These are phyloP conservation scores for Nesoenas mayeri DNA, from an alignment of 2,113 vertebrate species.

Conservation along the genomic window DNA sequence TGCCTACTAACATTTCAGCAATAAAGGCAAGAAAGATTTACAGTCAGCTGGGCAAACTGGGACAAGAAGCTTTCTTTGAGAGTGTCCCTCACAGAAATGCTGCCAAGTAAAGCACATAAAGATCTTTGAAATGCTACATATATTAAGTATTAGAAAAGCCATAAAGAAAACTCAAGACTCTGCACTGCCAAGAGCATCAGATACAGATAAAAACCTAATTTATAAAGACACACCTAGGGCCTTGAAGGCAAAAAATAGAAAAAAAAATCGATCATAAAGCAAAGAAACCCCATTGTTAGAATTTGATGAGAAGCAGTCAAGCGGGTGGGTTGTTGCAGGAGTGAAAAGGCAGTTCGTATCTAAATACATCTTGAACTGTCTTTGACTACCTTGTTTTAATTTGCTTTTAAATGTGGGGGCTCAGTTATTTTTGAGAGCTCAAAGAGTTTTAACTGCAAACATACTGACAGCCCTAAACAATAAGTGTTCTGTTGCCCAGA, in stretches of 20 bases:
- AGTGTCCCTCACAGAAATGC: background rate
- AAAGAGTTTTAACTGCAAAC: background rate
- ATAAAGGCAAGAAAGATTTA: background rate
- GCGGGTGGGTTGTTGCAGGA: background rate
- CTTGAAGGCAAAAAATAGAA: background rate
- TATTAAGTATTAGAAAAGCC: constrained; percentile 7
- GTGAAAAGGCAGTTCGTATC: background rate
- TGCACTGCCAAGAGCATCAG: background rate
- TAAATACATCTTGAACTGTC: background rate
- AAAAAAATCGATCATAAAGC: constrained; percentile 5
- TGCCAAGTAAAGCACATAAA: constrained; percentile 19
- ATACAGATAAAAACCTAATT: constrained; percentile 3
- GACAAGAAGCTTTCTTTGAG: background rate
- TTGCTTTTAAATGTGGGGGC: background rate
- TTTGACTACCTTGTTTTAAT: background rate
- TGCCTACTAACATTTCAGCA: background rate
- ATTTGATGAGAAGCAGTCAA: background rate
- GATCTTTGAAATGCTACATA: background rate
- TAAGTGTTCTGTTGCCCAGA: background rate
- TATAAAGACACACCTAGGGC: background rate
- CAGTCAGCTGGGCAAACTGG: background rate
- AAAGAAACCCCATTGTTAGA: background rate
- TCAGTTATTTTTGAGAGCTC: background rate
- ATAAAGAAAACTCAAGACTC: constrained; percentile 2
- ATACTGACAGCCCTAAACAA: background rate